These are phyloP conservation scores for Phaonia tiefii DNA, from an alignment of 2,888 invertebrate genomes.

Conservation along the genomic window DNA sequence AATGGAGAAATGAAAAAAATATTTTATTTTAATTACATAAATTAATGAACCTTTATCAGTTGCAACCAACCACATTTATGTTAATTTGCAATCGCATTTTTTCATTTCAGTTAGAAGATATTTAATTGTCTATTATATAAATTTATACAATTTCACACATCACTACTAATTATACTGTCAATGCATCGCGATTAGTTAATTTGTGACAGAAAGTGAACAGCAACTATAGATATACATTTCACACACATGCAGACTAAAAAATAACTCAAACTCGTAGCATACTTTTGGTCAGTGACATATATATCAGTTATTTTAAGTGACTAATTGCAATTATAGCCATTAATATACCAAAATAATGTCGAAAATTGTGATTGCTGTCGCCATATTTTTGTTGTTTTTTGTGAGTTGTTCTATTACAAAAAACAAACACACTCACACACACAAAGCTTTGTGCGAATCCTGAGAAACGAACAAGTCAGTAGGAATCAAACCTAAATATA, in stretches of 20 bases:
- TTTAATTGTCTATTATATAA: constrained; percentile 17
- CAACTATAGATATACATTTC: background rate
- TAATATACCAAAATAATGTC: constrained; percentile 10
- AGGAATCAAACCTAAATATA: no score
- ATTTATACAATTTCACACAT: constrained; percentile 41
- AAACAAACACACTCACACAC: no score
- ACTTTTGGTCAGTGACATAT: background rate
- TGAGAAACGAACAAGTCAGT: no score
- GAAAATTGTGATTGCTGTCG: background rate
- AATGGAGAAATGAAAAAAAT: no score
- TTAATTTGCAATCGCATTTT: constrained; percentile 13
- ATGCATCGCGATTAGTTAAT: background rate
- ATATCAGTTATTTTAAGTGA: constrained; percentile 17
- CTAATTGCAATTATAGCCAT: constrained; percentile 6
- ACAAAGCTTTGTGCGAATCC: no score
- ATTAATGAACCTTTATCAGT: constrained; percentile 21
- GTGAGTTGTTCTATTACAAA: background rate
- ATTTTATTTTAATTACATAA: constrained; percentile 16
- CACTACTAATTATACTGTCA: constrained; percentile 56
- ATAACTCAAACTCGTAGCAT: background rate
- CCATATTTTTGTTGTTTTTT: background rate
- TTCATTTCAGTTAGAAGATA: constrained; percentile 14
- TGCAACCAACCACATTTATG: background rate
- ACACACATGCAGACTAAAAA: background rate
- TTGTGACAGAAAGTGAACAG: no score